Evolutionary conservation across 2,888 invertebrate genomes (phyloP).

Genomic region (Gari tellinella): DNA sequence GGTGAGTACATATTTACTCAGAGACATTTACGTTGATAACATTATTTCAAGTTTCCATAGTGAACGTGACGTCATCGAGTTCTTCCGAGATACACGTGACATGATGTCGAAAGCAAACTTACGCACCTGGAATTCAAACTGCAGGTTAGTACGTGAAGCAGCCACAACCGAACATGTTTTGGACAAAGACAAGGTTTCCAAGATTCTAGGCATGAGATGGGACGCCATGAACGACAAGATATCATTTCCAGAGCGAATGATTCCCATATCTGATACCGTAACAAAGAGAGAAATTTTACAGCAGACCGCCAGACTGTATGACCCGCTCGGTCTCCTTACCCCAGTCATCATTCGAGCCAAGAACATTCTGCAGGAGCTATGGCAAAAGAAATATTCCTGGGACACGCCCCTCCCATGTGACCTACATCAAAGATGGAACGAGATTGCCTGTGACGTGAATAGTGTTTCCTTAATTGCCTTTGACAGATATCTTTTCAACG

Average conservation of each 20-base stretch:
- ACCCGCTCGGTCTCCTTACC: constrained; percentile 36
- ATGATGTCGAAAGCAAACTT: constrained; percentile 30
- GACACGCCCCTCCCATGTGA: too few species aligned
- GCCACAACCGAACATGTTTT: not conserved
- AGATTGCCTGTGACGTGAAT: too few species aligned
- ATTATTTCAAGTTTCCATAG: constrained; percentile 20
- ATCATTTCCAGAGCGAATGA: not conserved
- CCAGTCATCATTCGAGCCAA: constrained; percentile 28
- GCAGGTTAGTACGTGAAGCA: too few species aligned
- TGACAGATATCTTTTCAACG: too few species aligned
- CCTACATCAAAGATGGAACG: too few species aligned
- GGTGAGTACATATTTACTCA: constrained; percentile 1
- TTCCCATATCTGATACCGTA: not conserved
- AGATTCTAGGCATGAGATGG: constrained; percentile 21
- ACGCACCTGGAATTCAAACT: too few species aligned
- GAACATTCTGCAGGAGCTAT: too few species aligned
- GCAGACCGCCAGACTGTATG: constrained; percentile 28
- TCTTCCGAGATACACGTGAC: constrained; percentile 16
- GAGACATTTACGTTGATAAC: constrained; percentile 39
- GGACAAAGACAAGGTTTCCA: constrained; percentile 8
- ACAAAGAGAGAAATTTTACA: constrained; percentile 36
- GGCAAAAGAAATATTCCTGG: too few species aligned
- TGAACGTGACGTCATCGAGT: constrained; percentile 7
- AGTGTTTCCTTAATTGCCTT: too few species aligned
- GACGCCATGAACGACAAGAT: constrained; percentile 4